Evolutionary conservation across 2,797 vertebrate genomes (phyloP), one percentile per base, ranked within the genome.

Genomic region (Okamejei kenojei): DNA sequence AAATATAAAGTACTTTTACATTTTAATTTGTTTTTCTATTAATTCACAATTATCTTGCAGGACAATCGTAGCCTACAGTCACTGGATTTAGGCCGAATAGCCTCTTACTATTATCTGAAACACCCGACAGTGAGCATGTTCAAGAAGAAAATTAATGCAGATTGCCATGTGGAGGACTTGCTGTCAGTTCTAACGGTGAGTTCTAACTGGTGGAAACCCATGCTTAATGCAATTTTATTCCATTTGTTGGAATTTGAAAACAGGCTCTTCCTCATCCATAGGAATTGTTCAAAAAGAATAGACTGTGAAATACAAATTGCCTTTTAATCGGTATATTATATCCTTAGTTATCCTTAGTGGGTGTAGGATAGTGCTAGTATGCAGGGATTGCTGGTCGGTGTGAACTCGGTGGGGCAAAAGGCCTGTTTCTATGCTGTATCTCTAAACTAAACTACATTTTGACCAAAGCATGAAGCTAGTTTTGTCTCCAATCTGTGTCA

Each of bases 81-180:
- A 0, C 96, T 97, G 93, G 97, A 97, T 0, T 97, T 97, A 0
- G 98, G 98, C 9, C 97, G 98, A 23, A 98, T 99, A 81, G 96
- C 97, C 65, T 99, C 98, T 93, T 99, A 99, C 94, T 99, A 99
- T 95, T 99, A 99, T 96, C 94, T 99, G 96, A 99, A 96, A 94
- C 98, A 99, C 95, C 97, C 97, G 94, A 99, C 98, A 32, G 95
- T 99, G 93, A 96, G 97, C 93, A 98, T 97, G 97, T 99, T 99
- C 94, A 98, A 98, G 94, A 98, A 99, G 21, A 96, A 95, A 38
- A 95, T 99, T 94, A 98, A 97, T 95, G 94, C 98, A 0, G 98
- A 99, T 95, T 96, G 97, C 93, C 95, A 93, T 90, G 61, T 97
- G 78, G 96, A 97, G 54, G 98, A 99, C 93, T 94, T 99, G 94